Conservation (phyloP, 2,888 invertebrate genomes). For the Phania funesta region DNA sequence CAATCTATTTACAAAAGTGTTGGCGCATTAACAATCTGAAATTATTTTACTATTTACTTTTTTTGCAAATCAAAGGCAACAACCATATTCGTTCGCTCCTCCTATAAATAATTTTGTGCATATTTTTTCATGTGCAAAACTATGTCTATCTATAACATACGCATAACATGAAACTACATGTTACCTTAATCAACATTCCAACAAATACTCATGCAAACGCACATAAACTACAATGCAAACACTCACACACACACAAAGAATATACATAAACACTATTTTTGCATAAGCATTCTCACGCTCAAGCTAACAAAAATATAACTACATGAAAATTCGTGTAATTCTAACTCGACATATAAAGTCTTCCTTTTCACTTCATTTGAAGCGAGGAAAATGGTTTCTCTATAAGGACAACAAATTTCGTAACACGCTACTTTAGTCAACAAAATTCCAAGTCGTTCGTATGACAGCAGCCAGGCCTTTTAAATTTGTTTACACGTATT, state of each 20-base stretch:
- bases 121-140: conserved; percentile 16
- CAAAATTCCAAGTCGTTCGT: too few relatives aligned
- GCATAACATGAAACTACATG: conserved; percentile 61
- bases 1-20: too few relatives aligned
- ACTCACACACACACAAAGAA: background rate
- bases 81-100: too few relatives aligned
- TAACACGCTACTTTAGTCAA: too few relatives aligned
- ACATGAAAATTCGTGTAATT: conserved; percentile 46
- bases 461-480: too few relatives aligned
- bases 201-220: background rate
- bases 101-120: background rate
- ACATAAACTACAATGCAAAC: background rate
- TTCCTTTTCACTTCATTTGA: background rate
- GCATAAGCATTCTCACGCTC: background rate
- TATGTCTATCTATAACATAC: conserved; percentile 49
- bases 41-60: too few relatives aligned
- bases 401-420: background rate
- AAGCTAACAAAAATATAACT: conserved; percentile 1
- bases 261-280: too few relatives aligned
- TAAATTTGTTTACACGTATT: too few relatives aligned
- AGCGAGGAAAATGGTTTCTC: background rate
- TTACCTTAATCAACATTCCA: conserved; percentile 55
- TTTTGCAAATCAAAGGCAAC: too few relatives aligned
- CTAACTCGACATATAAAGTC: background rate
- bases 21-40: too few relatives aligned